phyloP scores from a whole-genome alignment of 1,140 invertebrate species.

The Nasonia longicornis region DNA sequence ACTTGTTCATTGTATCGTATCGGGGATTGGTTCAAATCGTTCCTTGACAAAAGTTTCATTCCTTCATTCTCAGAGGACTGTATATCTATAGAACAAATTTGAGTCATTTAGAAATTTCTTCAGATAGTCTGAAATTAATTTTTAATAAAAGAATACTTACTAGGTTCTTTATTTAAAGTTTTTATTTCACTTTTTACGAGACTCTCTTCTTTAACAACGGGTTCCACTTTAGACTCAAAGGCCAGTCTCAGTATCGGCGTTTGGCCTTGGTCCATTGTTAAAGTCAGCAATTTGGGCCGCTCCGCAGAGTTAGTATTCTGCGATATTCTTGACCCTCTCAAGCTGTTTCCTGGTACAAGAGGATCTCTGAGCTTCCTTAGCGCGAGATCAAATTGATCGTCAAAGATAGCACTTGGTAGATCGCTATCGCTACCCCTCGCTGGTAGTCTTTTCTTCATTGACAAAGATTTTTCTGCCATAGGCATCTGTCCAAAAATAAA shows the following conservation, averaged over 20 bases:
- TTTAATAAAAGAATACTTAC: slow-evolving; percentile 2
- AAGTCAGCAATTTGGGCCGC: slow-evolving; percentile 52
- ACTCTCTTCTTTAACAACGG: slow-evolving; percentile 19
- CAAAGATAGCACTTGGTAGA: slow-evolving; percentile 66
- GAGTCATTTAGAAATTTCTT: not conserved
- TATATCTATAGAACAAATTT: slow-evolving; percentile 29
- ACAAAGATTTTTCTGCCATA: slow-evolving; percentile 44
- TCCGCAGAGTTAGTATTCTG: slow-evolving; percentile 45
- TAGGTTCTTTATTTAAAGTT: slow-evolving; percentile 14
- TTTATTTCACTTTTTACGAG: slow-evolving; percentile 11
- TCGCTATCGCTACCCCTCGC: slow-evolving; percentile 72
- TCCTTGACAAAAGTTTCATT: slow-evolving; percentile 53
- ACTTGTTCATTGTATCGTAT: not conserved
- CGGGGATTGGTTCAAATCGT: slow-evolving; percentile 41
- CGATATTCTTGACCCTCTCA: slow-evolving; percentile 40
- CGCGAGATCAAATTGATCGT: slow-evolving; percentile 72
- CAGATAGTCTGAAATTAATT: not conserved
- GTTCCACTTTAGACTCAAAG: slow-evolving; percentile 40
- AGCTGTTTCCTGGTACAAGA: slow-evolving; percentile 16
- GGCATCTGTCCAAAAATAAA: slow-evolving; percentile 18
- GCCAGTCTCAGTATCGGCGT: slow-evolving; percentile 55
- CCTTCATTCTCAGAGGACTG: slow-evolving; percentile 48
- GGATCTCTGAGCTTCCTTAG: slow-evolving; percentile 69
- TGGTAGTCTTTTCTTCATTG: slow-evolving; percentile 57
- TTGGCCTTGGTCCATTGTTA: slow-evolving; percentile 53